Base-by-base conservation (phyloP, 2,888 invertebrate genomes). In the Amphipoea lucens region DNA sequence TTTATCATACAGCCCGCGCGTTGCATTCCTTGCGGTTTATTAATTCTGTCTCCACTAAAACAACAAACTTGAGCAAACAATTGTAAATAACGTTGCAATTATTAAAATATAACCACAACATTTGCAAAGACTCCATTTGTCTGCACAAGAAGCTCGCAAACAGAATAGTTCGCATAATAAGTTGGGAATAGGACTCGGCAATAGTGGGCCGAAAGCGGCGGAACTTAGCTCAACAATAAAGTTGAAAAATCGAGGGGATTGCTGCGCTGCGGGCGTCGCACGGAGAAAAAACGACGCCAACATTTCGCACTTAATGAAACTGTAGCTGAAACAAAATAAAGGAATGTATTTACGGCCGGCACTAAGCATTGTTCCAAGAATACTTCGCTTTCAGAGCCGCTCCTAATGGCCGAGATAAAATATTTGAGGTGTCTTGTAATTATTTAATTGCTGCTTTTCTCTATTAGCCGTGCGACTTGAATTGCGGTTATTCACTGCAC, bases 271-370 rank as follows among this genome's bases (percentile, higher is more conserved):
- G 93, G 94, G 94, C 94, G 94, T 81, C 89, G 88, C 94, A 94
- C 93, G 91, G 91, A 92, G 92, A 94, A 95, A 95, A 96, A 96
- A 95, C 94, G 94, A 94, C 94, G 93, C 94, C 91, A 91, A 94
- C 96, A 95, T 95, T 95, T 96, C 95, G 95, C 96, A 96, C 96
- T 95, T 96, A 96, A 96, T 96, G 96, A 96, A 96, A 96, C 96
- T 95, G 96, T 96, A 92, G 94, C 94, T 90, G 94, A 94, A 96
- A 95, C 94, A 95, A 95, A 95, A 96, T 96, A 95, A 95, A 95
- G 93, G 94, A 95, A 93, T 92, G 93, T 94, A 94, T 96, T 96
- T 95, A 95, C 94, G 91, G 74, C 91, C 92, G 90, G 91, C 91
- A 90, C 92, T 94, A 94, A 94, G 92, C 93, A 95, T 96, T 95